Conservation (phyloP, 2,888 invertebrate genomes). For the Amblyteles armatorius region DNA sequence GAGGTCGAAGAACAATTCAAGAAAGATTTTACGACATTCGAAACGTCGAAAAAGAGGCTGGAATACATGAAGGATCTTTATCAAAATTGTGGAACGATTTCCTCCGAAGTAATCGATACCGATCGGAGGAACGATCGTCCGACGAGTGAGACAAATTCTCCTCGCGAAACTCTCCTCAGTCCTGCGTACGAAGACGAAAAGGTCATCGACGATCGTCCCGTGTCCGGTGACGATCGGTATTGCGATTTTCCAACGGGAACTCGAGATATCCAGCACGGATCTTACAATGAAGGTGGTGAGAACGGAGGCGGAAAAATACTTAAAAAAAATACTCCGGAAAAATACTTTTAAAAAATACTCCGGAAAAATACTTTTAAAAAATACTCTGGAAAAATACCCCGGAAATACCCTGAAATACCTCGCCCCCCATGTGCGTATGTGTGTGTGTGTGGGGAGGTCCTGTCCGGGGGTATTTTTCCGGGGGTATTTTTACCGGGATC, state of each 20-base stretch:
- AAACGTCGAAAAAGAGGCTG: conserved; percentile 83
- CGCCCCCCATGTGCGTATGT: too few species aligned
- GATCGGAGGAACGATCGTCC: conserved; percentile 37
- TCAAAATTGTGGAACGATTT: conserved; percentile 70
- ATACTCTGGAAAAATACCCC: too few species aligned
- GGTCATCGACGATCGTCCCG: conserved; percentile 35
- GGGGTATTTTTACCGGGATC: too few species aligned
- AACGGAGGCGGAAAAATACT: not conserved
- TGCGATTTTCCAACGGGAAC: conserved; percentile 43
- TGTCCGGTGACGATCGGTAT: conserved; percentile 55
- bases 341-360: too few species aligned
- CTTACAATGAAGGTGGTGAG: conserved; percentile 31
- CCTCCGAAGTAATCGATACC: conserved; percentile 41
- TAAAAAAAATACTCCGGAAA: too few species aligned
- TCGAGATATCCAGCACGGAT: not conserved
- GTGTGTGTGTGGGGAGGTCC: too few species aligned
- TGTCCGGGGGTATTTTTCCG: too few species aligned
- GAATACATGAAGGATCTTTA: conserved; percentile 84
- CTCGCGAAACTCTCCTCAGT: conserved; percentile 22
- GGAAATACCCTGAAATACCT: too few species aligned
- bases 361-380: too few species aligned
- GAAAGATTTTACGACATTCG: conserved; percentile 83
- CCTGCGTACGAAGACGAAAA: conserved; percentile 39
- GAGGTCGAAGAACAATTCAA: conserved; percentile 84
- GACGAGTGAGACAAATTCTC: conserved; percentile 48